Percentiles rank a stretch among this genome's conserved stretches.
phyloP scores from a whole-genome alignment of 2,797 vertebrate genomes.

The Apogon talboti region DNA sequence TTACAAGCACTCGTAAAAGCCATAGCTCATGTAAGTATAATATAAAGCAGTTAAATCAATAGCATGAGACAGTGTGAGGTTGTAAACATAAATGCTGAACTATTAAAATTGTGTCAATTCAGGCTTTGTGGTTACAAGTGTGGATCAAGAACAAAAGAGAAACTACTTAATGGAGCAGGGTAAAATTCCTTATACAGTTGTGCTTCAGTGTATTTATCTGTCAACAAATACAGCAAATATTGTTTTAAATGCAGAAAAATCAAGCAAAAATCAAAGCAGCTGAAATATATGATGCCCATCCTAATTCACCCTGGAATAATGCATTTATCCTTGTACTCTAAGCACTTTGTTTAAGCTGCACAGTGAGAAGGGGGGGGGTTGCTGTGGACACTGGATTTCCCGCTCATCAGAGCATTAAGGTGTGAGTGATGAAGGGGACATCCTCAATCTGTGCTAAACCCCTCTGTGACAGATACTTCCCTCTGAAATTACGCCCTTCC shows the following conservation, averaged over 20 bases:
- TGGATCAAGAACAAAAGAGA: no score
- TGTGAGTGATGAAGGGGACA: conserved; percentile 46
- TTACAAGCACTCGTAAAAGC: neutral
- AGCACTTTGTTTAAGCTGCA: conserved; percentile 14
- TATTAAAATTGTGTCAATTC: neutral
- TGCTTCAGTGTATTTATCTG: neutral
- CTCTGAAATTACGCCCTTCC: conserved; percentile 39
- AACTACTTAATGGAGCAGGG: no score
- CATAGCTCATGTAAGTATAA: conserved; percentile 3
- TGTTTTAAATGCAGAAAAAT: neutral
- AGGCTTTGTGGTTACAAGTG: neutral
- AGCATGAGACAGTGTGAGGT: neutral
- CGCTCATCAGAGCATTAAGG: conserved; percentile 44
- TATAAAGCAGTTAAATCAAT: neutral
- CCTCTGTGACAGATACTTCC: conserved; percentile 39
- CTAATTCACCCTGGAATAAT: conserved; percentile 31
- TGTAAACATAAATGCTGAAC: conserved; percentile 4
- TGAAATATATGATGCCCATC: neutral
- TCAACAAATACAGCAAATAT: neutral
- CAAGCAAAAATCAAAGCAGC: neutral
- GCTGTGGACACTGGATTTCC: conserved; percentile 13
- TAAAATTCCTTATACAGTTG: no score
- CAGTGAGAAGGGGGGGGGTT: neutral
- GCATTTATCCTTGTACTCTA: conserved; percentile 16
- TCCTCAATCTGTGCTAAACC: conserved; percentile 32